A percentile compares a stretch with the other conserved stretches of the same genome.
Conservation (phyloP, 2,113 vertebrate genomes). For the Gavia stellata region DNA sequence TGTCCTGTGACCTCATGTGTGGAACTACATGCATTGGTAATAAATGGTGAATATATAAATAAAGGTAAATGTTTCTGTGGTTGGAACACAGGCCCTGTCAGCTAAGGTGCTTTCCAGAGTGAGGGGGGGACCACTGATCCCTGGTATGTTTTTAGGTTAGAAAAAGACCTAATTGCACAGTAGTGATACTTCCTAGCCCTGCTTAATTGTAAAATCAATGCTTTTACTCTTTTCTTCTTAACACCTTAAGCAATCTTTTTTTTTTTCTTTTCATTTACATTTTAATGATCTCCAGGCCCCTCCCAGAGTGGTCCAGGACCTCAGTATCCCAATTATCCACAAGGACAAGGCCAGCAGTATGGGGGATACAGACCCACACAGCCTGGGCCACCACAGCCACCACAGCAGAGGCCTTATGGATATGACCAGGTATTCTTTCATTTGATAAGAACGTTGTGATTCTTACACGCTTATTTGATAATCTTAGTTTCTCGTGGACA, state of each 20-base stretch:
- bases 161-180: not conserved
- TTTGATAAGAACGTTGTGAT: not conserved
- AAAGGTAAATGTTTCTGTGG: not conserved
- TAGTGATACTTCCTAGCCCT: not conserved
- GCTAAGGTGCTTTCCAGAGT: not conserved
- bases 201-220: not conserved
- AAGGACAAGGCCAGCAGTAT: constrained; percentile 97
- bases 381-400: constrained; percentile 91
- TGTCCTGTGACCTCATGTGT: not conserved
- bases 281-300: constrained; percentile 74
- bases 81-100: not conserved
- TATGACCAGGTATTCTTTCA: constrained; percentile 90
- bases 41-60: not conserved
- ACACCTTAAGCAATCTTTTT: not conserved
- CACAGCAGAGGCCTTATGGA: constrained; percentile 95
- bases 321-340: constrained; percentile 95
- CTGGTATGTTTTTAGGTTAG: not conserved
- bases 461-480: not conserved
- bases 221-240: not conserved
- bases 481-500: not conserved
- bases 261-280: not conserved
- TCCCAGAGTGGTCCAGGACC: constrained; percentile 87
- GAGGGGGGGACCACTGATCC: not conserved
- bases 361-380: constrained; percentile 91
- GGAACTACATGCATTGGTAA: not conserved